Conservation (phyloP, 2,888 invertebrate genomes). For the Mythimna albipuncta region DNA sequence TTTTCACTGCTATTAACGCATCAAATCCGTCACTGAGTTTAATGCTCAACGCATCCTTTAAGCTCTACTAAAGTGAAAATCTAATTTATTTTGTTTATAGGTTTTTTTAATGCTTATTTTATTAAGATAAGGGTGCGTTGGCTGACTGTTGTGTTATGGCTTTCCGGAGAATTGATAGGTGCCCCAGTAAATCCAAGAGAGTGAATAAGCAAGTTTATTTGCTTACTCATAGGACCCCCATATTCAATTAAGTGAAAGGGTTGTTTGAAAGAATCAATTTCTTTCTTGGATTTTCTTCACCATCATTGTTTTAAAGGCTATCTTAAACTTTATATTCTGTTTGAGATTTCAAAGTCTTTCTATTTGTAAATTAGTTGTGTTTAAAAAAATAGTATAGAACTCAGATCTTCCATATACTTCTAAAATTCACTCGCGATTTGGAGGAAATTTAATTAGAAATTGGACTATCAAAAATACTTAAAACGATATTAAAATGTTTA, state of each 20-base stretch:
- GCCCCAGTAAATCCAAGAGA: conserved; percentile 12
- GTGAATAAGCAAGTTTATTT: conserved; percentile 25
- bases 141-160: conserved; percentile 9
- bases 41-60: conserved; percentile 32
- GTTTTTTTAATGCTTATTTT: conserved; percentile 45
- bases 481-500: conserved; percentile 3
- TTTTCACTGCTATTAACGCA: conserved; percentile 36
- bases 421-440: neutral
- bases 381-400: neutral
- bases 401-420: neutral
- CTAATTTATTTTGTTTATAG: conserved; percentile 26
- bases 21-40: conserved; percentile 46
- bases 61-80: conserved; percentile 23
- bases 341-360: neutral
- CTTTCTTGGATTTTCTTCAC: neutral
- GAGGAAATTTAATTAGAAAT: conserved; percentile 3
- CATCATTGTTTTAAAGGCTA: neutral
- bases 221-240: conserved; percentile 11
- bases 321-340: neutral
- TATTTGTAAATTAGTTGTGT: neutral
- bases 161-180: neutral
- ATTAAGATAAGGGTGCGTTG: conserved; percentile 26
- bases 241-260: conserved; percentile 6
- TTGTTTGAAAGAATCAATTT: conserved; percentile 7
- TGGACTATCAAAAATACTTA: neutral